Conservation (phyloP, 1,140 invertebrate genomes). For the Pseudomyrmex sp. region DNA sequence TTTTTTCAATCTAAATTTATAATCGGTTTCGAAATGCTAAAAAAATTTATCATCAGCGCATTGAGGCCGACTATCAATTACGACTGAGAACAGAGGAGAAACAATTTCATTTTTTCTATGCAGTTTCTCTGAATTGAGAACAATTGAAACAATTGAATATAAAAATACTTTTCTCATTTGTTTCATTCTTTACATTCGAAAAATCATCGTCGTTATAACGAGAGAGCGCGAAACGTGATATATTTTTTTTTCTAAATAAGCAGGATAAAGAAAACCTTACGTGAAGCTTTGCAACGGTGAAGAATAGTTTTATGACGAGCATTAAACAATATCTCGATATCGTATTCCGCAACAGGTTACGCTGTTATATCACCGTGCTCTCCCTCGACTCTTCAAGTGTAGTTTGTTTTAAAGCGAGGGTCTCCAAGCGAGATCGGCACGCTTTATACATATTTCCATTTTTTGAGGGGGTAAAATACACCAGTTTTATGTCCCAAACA, state of each 20-base stretch:
- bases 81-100: background rate
- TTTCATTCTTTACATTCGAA: background rate
- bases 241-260: background rate
- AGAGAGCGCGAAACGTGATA: background rate
- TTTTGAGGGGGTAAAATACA: background rate
- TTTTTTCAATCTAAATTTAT: slow-evolving; percentile 21
- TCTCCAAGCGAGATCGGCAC: background rate
- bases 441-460: background rate
- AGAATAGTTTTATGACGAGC: background rate
- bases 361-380: background rate
- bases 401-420: background rate
- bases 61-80: slow-evolving; percentile 8
- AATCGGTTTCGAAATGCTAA: background rate
- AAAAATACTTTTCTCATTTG: background rate
- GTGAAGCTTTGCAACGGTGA: background rate
- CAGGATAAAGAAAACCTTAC: background rate
- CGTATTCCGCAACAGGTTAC: slow-evolving; percentile 61
- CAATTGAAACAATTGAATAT: too few relatives aligned
- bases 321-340: slow-evolving; percentile 15
- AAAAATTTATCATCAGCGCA: slow-evolving; percentile 16
- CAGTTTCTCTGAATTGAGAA: background rate
- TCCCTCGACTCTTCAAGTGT: slow-evolving; percentile 3
- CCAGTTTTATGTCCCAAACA: background rate
- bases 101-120: background rate
- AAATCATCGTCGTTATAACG: slow-evolving; percentile 7